phyloP scores from a whole-genome alignment of 35 echinoderm and acorn worm genomes.

The Ophiothrix spiculata region DNA sequence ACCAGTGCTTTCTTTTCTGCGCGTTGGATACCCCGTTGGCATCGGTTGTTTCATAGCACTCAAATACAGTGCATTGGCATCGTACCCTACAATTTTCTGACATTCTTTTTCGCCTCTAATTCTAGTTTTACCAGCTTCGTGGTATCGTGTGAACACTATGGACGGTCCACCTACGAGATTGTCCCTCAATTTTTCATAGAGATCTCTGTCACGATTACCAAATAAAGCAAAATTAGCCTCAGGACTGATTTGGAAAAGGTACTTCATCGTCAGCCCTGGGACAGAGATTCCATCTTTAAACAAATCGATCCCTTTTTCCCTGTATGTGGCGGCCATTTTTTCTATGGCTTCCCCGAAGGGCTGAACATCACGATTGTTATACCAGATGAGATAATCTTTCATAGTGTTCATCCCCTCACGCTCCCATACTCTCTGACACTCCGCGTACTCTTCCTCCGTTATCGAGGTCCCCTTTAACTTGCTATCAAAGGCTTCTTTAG shows the following conservation, averaged over 20 bases:
- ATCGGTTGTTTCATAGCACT: constrained; percentile 42
- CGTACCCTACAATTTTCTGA: constrained; percentile 36
- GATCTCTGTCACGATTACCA: neutral
- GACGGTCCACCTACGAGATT: constrained; percentile 4
- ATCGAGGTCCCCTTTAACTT: neutral
- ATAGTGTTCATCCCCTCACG: constrained; percentile 21
- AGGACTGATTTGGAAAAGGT: neutral
- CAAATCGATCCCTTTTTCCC: constrained; percentile 33
- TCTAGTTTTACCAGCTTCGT: constrained; percentile 32
- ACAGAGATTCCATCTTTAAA: constrained; percentile 52
- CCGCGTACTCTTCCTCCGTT: neutral
- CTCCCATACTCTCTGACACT: constrained; percentile 26
- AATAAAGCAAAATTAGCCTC: neutral
- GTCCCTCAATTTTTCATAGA: neutral
- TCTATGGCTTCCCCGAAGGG: constrained; percentile 40
- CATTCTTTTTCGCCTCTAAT: constrained; percentile 28
- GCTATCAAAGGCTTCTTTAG: constrained; percentile 19
- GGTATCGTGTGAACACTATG: constrained; percentile 39
- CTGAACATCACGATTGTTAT: constrained; percentile 41
- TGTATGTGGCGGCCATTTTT: constrained; percentile 33
- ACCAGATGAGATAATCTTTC: constrained; percentile 43
- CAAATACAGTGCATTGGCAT: constrained; percentile 64
- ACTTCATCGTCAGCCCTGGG: constrained; percentile 27
- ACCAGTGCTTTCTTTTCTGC: constrained; percentile 14
- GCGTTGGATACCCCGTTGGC: constrained; percentile 38